Evolutionary conservation across 1,140 invertebrate species (phyloP), one percentile per base, ranked within the genome.

Genomic region (Yoshiicerus persimilis): DNA sequence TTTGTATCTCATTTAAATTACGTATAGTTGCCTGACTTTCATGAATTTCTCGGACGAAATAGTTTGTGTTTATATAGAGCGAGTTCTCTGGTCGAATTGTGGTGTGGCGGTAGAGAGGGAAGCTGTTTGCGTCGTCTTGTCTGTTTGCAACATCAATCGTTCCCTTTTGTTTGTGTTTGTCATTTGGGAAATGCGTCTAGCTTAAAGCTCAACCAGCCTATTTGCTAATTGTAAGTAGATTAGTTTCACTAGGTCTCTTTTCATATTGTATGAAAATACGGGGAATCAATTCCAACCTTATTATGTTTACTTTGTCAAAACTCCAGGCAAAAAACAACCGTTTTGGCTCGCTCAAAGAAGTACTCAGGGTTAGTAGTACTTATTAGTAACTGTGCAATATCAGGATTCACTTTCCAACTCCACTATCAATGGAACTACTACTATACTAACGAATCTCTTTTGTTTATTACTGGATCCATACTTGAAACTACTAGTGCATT

Each of bases 1-100:
- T 66, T 66, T 66, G 23, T 66, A 66, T 77, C 70, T 77, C 70
- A 77, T 77, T 77, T 77, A 77, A 77, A 77, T 77, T 77, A 77
- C 27, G 32, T 77, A 77, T 77, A 77, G 70, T 30, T 77, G 4
- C 30, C 4, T 77, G 70, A 77, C 70, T 77, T 77, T 77, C 70
- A 36, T 13, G 23, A 66, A 30, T 66, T 25, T 66, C 8, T 66
- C 9, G 13, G 25, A 66, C 62, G 10, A n/a, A 66, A 66, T 6
- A 66, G 11, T 66, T 66, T 66, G 64, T n/a, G 23, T 30, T 66
- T 27, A 9, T 66, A 25, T 11, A 16, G 23, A 25, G 10, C 11
- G 23, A 9, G 47, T 27, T 30, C 2, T 23, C 10, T 66, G 64
- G 25, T 66, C 25, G 11, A 6, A 66, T 27, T 25, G 23, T 66